Evolutionary conservation across 2,888 invertebrate species (phyloP).

Genomic region (Meiosimyza decipiens): DNA sequence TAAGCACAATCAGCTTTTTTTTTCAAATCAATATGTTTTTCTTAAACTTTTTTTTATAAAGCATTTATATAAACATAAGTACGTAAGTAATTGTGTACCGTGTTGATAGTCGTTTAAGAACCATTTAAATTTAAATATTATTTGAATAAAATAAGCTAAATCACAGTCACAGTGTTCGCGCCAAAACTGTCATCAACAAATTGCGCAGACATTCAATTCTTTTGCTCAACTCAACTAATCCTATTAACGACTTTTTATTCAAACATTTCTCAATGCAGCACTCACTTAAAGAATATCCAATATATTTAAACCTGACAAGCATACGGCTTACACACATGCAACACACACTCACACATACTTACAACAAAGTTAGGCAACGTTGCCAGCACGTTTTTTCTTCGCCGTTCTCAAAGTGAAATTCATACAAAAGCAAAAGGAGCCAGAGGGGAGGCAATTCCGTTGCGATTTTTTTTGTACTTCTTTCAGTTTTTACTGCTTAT

Average conservation of each 20-base stretch:
- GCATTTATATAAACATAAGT: background rate
- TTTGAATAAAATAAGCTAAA: too few species aligned
- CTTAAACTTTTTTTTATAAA: background rate
- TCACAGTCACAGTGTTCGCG: too few species aligned
- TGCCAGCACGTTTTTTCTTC: slow-evolving; percentile 35
- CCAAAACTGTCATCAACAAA: too few species aligned
- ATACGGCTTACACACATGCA: slow-evolving; percentile 27
- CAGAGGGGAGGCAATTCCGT: background rate
- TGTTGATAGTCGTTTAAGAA: too few species aligned
- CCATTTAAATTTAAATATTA: too few species aligned
- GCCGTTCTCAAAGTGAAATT: slow-evolving; percentile 8
- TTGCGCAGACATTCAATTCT: too few species aligned
- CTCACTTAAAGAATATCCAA: slow-evolving; percentile 10
- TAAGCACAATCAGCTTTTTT: too few species aligned
- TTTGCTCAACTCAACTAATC: background rate
- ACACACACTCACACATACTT: slow-evolving; percentile 14
- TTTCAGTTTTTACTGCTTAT: background rate
- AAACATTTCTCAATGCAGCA: slow-evolving; percentile 12
- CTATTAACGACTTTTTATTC: slow-evolving; percentile 23
- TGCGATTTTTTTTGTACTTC: background rate
- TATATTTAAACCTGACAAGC: slow-evolving; percentile 14
- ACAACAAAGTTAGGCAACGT: background rate
- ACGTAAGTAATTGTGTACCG: too few species aligned
- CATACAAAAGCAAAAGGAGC: background rate
- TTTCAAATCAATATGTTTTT: too few species aligned